Evolutionary conservation across 2,113 vertebrate species (phyloP).

Genomic region (Barbus barbus): DNA sequence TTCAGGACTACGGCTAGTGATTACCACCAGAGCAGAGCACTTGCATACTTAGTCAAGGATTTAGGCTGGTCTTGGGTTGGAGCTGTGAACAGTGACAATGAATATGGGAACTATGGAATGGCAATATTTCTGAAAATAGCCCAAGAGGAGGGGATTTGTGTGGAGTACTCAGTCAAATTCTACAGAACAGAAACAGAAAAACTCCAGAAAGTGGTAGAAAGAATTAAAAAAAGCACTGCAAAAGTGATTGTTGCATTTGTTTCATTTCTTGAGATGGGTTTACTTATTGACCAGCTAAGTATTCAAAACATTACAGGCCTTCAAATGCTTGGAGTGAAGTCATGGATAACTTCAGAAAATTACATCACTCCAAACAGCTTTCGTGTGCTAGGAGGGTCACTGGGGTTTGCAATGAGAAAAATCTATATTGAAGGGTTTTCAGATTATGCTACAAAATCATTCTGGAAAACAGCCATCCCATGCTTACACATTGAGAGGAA

Average conservation of each 20-base stretch:
- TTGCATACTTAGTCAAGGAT: too few species aligned
- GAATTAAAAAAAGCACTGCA: slow-evolving; percentile 68
- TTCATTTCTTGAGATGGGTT: slow-evolving; percentile 72
- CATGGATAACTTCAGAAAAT: slow-evolving; percentile 73
- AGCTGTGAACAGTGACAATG: slow-evolving; percentile 70
- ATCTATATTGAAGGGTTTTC: slow-evolving; percentile 65
- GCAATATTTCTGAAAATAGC: slow-evolving; percentile 70
- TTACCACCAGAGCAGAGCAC: too few species aligned
- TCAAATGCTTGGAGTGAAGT: slow-evolving; percentile 67
- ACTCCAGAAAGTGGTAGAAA: slow-evolving; percentile 68
- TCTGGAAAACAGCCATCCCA: slow-evolving; percentile 64
- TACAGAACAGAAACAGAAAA: slow-evolving; percentile 65
- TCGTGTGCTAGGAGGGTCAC: slow-evolving; percentile 66
- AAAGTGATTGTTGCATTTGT: slow-evolving; percentile 72
- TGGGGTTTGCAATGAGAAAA: slow-evolving; percentile 72
- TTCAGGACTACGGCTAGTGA: slow-evolving; percentile 76
- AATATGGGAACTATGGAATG: slow-evolving; percentile 76
- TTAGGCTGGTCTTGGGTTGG: too few species aligned
- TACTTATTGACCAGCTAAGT: slow-evolving; percentile 69
- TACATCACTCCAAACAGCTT: slow-evolving; percentile 69
- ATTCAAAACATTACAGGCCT: slow-evolving; percentile 58
- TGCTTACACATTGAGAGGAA: slow-evolving; percentile 35
- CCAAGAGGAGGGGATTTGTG: slow-evolving; percentile 69
- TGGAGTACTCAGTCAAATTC: slow-evolving; percentile 72
- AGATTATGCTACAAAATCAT: slow-evolving; percentile 63